Percentiles rank a stretch among this genome's conserved stretches.
phyloP scores from a whole-genome alignment of 2,888 invertebrate species.

The Zygogramma bicolorata region DNA sequence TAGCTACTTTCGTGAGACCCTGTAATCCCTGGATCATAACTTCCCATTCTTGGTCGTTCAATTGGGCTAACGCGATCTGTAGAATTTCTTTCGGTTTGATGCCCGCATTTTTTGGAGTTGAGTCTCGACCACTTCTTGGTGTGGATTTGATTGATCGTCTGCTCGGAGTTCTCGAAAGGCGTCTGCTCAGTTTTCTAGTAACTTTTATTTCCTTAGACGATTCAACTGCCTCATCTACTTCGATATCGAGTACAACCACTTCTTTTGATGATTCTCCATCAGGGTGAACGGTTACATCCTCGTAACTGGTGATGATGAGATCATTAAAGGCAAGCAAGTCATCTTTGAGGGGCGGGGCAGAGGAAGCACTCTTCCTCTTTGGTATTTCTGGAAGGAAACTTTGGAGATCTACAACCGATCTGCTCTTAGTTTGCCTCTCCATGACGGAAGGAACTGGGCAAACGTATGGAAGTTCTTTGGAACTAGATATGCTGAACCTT shows the following conservation, averaged over 20 bases:
- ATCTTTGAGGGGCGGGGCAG: conserved; percentile 61
- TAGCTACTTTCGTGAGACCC: conserved; percentile 76
- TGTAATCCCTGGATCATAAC: conserved; percentile 76
- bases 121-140: conserved; percentile 42
- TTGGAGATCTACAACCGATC: conserved; percentile 60
- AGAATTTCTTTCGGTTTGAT: conserved; percentile 75
- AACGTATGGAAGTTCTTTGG: conserved; percentile 30
- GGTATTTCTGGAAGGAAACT: conserved; percentile 56
- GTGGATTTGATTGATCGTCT: conserved; percentile 48
- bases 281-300: conserved; percentile 38
- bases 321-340: conserved; percentile 36
- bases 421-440: conserved; percentile 54
- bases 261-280: not conserved
- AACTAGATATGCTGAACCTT: conserved; percentile 33
- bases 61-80: conserved; percentile 73
- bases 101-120: conserved; percentile 40
- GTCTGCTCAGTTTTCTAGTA: conserved; percentile 49
- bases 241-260: conserved; percentile 6
- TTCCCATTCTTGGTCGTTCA: conserved; percentile 83
- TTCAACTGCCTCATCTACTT: conserved; percentile 19
- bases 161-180: conserved; percentile 46
- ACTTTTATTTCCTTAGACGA: conserved; percentile 35
- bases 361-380: conserved; percentile 59
- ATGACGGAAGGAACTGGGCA: conserved; percentile 17
- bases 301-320: conserved; percentile 27